Conservation (phyloP, 2,113 vertebrate genomes). For the Silurus meridionalis region DNA sequence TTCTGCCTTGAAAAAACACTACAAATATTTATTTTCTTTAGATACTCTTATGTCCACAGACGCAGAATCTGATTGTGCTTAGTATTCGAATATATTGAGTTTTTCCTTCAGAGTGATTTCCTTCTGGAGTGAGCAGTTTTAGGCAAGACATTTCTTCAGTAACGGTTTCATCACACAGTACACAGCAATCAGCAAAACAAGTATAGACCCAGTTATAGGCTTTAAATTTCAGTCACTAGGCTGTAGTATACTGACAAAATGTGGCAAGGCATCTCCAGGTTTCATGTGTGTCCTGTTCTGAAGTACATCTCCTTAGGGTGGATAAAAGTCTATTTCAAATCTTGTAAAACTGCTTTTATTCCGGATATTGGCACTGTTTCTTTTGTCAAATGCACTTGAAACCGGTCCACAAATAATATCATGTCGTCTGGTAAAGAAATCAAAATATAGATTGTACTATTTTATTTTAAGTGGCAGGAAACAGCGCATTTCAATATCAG, state of each 20-base stretch:
- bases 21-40: not conserved
- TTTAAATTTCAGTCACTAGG: conserved; percentile 23
- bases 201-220: not conserved
- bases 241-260: conserved; percentile 19
- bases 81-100: not conserved
- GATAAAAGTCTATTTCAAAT: not conserved
- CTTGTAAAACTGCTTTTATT: not conserved
- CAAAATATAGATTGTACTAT: not conserved
- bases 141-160: not conserved
- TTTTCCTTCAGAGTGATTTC: not conserved
- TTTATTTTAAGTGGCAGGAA: not conserved
- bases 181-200: not conserved
- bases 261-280: not conserved
- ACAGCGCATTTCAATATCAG: not conserved
- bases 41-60: not conserved
- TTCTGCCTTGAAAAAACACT: not conserved
- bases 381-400: not conserved
- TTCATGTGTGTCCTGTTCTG: not conserved
- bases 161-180: not conserved
- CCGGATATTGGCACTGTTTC: not conserved
- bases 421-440: not conserved
- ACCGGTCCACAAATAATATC: not conserved
- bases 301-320: not conserved
- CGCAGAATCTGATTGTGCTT: not conserved
- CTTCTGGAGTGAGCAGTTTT: not conserved